These are phyloP conservation scores for Odontocerum albicorne DNA, from an alignment of 2,888 invertebrate genomes.

Conservation along the genomic window DNA sequence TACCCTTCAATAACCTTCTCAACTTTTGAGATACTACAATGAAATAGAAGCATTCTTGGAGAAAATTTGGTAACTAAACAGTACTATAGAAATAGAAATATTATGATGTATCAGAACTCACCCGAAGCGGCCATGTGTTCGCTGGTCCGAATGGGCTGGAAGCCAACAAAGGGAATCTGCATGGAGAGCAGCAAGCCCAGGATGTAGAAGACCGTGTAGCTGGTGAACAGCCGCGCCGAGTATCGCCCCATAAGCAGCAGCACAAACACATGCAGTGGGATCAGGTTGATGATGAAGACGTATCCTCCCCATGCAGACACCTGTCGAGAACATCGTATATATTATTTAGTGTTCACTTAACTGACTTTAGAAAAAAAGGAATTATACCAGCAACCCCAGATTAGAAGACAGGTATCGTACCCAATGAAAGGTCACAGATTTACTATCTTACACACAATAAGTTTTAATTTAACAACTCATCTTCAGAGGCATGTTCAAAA, in stretches of 20 bases:
- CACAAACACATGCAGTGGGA: constrained; percentile 96
- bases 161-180: constrained; percentile 96
- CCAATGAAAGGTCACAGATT: background rate
- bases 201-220: constrained; percentile 97
- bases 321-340: constrained; percentile 48
- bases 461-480: too few species aligned
- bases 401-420: too few species aligned
- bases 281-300: constrained; percentile 98
- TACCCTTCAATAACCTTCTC: too few species aligned
- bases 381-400: too few species aligned
- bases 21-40: too few species aligned
- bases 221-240: constrained; percentile 88
- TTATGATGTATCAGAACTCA: constrained; percentile 42
- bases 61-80: too few species aligned
- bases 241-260: constrained; percentile 94
- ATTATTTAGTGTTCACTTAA: constrained; percentile 12
- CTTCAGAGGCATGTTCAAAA: too few species aligned
- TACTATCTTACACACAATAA: too few species aligned
- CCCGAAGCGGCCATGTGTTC: constrained; percentile 99
- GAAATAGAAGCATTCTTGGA: too few species aligned
- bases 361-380: background rate
- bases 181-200: constrained; percentile 93
- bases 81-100: too few species aligned
- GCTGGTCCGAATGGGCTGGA: constrained; percentile 97
- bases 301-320: constrained; percentile 99